phyloP scores from a whole-genome alignment of 2,888 invertebrate genomes.

The Polydrusus cervinus region DNA sequence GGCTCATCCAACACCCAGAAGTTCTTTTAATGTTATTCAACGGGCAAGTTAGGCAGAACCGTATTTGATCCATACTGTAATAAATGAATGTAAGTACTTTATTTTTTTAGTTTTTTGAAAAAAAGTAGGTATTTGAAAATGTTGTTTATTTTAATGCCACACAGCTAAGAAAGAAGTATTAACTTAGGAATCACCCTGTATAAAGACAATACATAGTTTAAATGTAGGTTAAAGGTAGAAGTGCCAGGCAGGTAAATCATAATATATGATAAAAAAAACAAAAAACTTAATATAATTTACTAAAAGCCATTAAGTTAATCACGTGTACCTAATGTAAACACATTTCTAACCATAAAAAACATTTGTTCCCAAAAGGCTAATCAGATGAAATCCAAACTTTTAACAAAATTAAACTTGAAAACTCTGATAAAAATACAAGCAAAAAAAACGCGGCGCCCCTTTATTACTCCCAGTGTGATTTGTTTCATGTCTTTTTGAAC shows the following conservation, averaged over 20 bases:
- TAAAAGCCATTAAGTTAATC: slow-evolving; percentile 2
- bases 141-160: too few relatives aligned
- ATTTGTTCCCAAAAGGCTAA: slow-evolving; percentile 19
- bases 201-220: too few relatives aligned
- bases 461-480: slow-evolving; percentile 28
- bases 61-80: too few relatives aligned
- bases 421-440: slow-evolving; percentile 14
- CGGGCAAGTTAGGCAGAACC: too few relatives aligned
- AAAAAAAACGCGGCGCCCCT: slow-evolving; percentile 23
- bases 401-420: slow-evolving; percentile 32
- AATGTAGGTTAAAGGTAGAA: too few relatives aligned
- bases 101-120: too few relatives aligned
- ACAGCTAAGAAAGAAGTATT: too few relatives aligned
- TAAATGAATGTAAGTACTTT: too few relatives aligned
- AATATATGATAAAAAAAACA: background rate
- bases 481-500: slow-evolving; percentile 31
- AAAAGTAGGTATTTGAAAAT: too few relatives aligned
- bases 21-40: too few relatives aligned
- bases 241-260: background rate
- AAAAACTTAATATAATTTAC: background rate
- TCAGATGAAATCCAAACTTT: slow-evolving; percentile 23
- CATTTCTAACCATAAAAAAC: background rate
- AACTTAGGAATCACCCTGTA: too few relatives aligned
- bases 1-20: too few relatives aligned
- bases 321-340: slow-evolving; percentile 8